phyloP scores from a whole-genome alignment of 2,797 vertebrate genomes.

The Taeniopygia guttata region DNA sequence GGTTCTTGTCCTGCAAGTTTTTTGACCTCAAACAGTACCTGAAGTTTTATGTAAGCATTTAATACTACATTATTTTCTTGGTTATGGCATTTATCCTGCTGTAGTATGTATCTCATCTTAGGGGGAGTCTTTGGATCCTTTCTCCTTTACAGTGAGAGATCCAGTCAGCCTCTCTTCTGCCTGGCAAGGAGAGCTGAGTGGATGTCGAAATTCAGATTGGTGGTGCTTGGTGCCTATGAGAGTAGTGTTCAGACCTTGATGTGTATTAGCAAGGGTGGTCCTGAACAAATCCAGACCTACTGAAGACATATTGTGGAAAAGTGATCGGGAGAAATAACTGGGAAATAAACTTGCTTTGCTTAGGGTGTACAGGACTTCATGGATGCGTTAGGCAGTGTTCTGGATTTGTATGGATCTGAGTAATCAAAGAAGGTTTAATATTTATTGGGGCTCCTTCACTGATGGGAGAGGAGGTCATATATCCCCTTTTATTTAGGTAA shows the following conservation, averaged over 20 bases:
- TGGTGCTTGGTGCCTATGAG: background rate
- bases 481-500: background rate
- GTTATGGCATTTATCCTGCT: background rate
- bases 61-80: background rate
- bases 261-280: background rate
- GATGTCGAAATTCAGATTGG: background rate
- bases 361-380: background rate
- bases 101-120: background rate
- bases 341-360: background rate
- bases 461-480: background rate
- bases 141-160: background rate
- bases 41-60: background rate
- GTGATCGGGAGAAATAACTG: background rate
- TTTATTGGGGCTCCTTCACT: background rate
- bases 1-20: background rate
- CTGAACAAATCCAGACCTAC: background rate
- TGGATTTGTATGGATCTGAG: background rate
- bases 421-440: background rate
- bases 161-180: background rate
- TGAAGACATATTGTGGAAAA: background rate
- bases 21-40: background rate
- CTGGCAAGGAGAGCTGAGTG: background rate
- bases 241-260: background rate
- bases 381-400: background rate
- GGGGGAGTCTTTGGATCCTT: background rate